phyloP scores from a whole-genome alignment of 1,140 invertebrate species.

The Drosophila sturtevanti region DNA sequence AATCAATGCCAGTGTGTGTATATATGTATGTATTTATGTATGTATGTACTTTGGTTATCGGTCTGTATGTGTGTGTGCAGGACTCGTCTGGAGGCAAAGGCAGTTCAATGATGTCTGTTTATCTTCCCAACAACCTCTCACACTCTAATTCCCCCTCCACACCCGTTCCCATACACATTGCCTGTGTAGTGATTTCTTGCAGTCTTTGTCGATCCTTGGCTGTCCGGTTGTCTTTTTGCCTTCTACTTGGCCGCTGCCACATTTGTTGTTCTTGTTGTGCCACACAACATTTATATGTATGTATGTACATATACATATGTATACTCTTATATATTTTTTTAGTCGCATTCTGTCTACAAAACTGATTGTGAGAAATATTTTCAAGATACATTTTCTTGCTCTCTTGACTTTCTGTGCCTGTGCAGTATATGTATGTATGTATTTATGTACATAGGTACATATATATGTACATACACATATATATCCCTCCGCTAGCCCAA shows the following conservation, averaged over 20 bases:
- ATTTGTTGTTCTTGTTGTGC: slow-evolving; percentile 52
- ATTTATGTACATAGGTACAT: too few species aligned
- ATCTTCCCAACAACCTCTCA: slow-evolving; percentile 28
- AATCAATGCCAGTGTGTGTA: slow-evolving; percentile 29
- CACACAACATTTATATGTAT: slow-evolving; percentile 5
- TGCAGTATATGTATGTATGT: too few species aligned
- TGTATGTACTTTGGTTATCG: too few species aligned
- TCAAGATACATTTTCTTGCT: slow-evolving; percentile 54
- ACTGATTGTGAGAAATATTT: slow-evolving; percentile 78
- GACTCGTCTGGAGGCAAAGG: slow-evolving; percentile 52
- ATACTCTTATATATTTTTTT: slow-evolving; percentile 18
- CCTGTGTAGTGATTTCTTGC: slow-evolving; percentile 68
- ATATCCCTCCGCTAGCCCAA: neutral
- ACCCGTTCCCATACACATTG: neutral
- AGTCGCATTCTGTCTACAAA: slow-evolving; percentile 48
- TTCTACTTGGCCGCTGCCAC: slow-evolving; percentile 37
- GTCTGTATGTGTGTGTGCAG: slow-evolving; percentile 52
- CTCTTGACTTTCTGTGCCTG: slow-evolving; percentile 50
- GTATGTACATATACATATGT: neutral
- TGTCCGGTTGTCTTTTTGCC: slow-evolving; percentile 69
- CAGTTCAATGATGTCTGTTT: slow-evolving; percentile 46
- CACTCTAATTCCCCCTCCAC: neutral
- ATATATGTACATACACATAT: too few species aligned
- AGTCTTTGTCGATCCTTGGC: slow-evolving; percentile 56
- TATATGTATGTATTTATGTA: neutral